Conservation (phyloP, 2,113 vertebrate species). For the Oreamnos americanus region DNA sequence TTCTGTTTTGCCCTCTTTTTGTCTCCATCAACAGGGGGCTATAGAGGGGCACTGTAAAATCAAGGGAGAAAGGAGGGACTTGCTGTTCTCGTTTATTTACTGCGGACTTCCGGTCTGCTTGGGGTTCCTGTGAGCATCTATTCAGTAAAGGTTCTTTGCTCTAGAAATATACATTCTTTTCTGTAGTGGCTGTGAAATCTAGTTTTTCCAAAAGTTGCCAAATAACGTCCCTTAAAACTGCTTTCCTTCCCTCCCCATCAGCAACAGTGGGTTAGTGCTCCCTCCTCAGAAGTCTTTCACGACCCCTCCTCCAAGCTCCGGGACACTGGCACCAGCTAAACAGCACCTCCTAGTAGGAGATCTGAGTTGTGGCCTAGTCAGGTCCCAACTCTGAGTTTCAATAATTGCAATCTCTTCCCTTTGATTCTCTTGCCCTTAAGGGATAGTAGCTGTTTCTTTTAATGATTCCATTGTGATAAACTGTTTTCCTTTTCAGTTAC, state of each 20-base stretch:
- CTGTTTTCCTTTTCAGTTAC: not conserved
- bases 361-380: not conserved
- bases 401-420: not conserved
- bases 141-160: not conserved
- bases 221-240: not conserved
- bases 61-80: not conserved
- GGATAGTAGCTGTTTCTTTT: not conserved
- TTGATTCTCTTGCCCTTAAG: not conserved
- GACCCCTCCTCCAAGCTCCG: not conserved
- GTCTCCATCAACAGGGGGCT: not conserved
- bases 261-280: not conserved
- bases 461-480: not conserved
- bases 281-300: not conserved
- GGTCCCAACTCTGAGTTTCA: not conserved
- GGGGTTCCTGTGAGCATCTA: not conserved
- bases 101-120: not conserved
- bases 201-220: not conserved
- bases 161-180: not conserved
- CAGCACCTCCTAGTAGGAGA: not conserved
- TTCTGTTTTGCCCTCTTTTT: not conserved
- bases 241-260: not conserved
- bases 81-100: not conserved
- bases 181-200: not conserved
- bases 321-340: not conserved
- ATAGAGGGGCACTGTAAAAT: not conserved